Conservation (phyloP, 2,797 vertebrate genomes). For the Ctenochaetus hawaiiensis region DNA sequence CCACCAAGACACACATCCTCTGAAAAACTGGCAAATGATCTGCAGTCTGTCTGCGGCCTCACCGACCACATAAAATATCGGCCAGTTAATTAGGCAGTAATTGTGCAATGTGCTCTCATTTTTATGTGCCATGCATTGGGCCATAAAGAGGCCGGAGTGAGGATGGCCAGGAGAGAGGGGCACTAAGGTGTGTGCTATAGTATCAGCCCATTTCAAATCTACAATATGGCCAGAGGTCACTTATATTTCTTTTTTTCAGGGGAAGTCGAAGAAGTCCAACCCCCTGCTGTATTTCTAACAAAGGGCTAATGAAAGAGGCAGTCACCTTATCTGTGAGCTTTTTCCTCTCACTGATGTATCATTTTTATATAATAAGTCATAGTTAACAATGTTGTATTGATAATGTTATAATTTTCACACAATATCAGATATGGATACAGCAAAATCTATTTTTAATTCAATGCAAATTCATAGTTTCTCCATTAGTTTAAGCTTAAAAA, state of each 20-base stretch:
- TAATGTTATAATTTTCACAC: slow-evolving; percentile 6
- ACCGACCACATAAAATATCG: slow-evolving; percentile 81
- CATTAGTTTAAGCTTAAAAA: slow-evolving; percentile 1
- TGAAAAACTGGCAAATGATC: slow-evolving; percentile 75
- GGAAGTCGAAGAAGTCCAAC: slow-evolving; percentile 29
- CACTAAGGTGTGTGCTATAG: slow-evolving; percentile 41
- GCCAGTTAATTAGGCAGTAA: slow-evolving; percentile 82
- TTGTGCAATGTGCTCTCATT: slow-evolving; percentile 79
- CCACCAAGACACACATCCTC: slow-evolving; percentile 71
- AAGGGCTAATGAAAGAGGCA: slow-evolving; percentile 51
- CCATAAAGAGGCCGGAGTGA: slow-evolving; percentile 77
- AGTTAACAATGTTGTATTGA: neutral
- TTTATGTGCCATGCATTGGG: slow-evolving; percentile 76
- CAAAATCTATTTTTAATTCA: neutral
- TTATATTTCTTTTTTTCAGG: slow-evolving; percentile 56
- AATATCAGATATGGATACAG: slow-evolving; percentile 11
- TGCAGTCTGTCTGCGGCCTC: slow-evolving; percentile 75
- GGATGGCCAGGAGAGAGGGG: slow-evolving; percentile 49
- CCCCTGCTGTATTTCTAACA: slow-evolving; percentile 46
- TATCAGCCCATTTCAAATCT: slow-evolving; percentile 47
- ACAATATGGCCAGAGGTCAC: slow-evolving; percentile 62
- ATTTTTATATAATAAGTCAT: slow-evolving; percentile 13
- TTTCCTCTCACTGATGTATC: slow-evolving; percentile 12
- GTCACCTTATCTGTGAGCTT: slow-evolving; percentile 16
- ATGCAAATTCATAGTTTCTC: slow-evolving; percentile 1